These are phyloP conservation scores for Trematomus loennbergii DNA, from an alignment of 2,113 vertebrate genomes.

Conservation along the genomic window DNA sequence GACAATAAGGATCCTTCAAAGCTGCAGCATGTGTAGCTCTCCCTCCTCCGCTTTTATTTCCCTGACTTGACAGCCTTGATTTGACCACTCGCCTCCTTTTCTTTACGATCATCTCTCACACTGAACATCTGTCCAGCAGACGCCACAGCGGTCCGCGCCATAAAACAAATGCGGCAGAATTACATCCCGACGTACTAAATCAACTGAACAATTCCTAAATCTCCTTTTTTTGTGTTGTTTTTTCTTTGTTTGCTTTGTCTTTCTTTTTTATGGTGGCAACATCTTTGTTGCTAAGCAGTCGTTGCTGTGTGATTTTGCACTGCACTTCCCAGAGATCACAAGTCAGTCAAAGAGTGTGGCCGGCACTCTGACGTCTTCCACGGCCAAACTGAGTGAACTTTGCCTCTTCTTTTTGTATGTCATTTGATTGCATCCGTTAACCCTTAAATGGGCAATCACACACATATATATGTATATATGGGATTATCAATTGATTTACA, in stretches of 20 bases:
- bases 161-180: conserved; percentile 7
- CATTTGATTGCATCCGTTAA: background rate
- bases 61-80: conserved; percentile 61
- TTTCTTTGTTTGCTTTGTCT: conserved; percentile 8
- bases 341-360: conserved; percentile 62
- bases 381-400: conserved; percentile 10
- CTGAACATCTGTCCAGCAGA: conserved; percentile 1
- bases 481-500: too few relatives aligned
- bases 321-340: conserved; percentile 68
- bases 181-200: background rate
- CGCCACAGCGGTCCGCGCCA: background rate
- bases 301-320: conserved; percentile 75
- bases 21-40: conserved; percentile 26
- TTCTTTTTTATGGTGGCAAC: conserved; percentile 41
- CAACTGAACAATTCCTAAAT: background rate
- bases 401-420: background rate
- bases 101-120: conserved; percentile 35
- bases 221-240: conserved; percentile 5
- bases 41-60: conserved; percentile 53
- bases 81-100: conserved; percentile 52
- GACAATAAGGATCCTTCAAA: conserved; percentile 51
- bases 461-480: too few relatives aligned
- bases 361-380: conserved; percentile 22
- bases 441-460: too few relatives aligned
- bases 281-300: conserved; percentile 78